Percentiles rank a stretch among this genome's conserved stretches.
Evolutionary conservation across 2,888 invertebrate species (phyloP).

Genomic region (Daptonema setosum): DNA sequence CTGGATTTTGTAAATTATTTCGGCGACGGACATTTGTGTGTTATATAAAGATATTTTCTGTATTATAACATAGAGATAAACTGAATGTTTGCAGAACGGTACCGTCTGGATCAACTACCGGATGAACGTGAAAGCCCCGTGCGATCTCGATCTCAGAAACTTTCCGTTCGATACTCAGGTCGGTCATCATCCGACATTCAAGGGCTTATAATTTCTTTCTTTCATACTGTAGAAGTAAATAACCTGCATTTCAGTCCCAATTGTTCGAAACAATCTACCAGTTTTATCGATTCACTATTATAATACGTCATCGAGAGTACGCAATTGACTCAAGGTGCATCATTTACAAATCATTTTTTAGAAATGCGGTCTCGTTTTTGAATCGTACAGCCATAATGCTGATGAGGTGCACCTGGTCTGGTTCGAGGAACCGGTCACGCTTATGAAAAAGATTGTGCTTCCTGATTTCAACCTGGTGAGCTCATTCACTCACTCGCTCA

Average conservation of each 20-base stretch:
- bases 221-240: background rate
- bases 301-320: background rate
- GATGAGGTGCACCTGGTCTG: conserved; percentile 24
- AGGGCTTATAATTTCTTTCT: background rate
- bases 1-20: too few relatives aligned
- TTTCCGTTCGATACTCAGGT: conserved; percentile 24
- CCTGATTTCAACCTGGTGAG: conserved; percentile 24
- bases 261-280: background rate
- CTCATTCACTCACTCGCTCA: background rate
- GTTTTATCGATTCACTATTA: background rate
- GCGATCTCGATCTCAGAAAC: conserved; percentile 20
- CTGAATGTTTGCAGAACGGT: conserved; percentile 22
- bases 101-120: conserved; percentile 27
- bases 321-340: too few relatives aligned
- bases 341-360: too few relatives aligned
- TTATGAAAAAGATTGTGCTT: conserved; percentile 24
- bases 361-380: conserved; percentile 19
- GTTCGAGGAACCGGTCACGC: conserved; percentile 25
- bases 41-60: too few relatives aligned
- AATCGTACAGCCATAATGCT: conserved; percentile 24
- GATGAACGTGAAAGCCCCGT: conserved; percentile 24
- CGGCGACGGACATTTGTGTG: too few relatives aligned
- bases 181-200: background rate
- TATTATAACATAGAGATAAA: too few relatives aligned
- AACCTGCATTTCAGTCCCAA: too few relatives aligned